Conservation (phyloP, 2,797 vertebrate genomes). For the Danio tinwini region DNA sequence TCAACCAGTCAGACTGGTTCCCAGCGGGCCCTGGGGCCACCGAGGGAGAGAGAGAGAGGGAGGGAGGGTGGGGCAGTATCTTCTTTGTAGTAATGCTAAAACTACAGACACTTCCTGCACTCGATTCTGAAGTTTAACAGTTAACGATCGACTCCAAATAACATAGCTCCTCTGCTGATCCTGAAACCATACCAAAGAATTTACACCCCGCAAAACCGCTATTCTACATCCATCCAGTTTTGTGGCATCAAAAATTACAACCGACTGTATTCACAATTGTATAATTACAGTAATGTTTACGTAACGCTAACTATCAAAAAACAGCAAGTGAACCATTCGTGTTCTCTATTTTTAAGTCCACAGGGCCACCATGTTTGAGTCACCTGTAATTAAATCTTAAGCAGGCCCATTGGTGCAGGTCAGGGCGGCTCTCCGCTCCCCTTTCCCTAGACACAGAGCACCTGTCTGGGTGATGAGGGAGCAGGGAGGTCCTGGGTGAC, state of each 20-base stretch:
- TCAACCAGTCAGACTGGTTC: conserved; percentile 79
- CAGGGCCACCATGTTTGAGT: conserved; percentile 18
- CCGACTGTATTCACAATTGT: not conserved
- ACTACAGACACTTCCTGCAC: conserved; percentile 32
- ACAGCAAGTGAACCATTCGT: not conserved
- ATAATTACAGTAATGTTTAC: not conserved
- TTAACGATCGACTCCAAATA: not conserved
- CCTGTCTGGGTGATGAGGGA: conserved; percentile 46
- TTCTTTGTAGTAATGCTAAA: conserved; percentile 33
- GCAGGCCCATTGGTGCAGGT: conserved; percentile 20
- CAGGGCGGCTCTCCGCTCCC: conserved; percentile 33
- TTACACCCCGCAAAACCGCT: not conserved
- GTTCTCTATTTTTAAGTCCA: conserved; percentile 14
- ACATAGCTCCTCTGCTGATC: not conserved
- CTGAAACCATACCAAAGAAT: not conserved
- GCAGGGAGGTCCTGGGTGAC: conserved; percentile 44
- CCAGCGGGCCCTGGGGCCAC: conserved; percentile 67
- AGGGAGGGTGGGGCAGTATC: conserved; percentile 38
- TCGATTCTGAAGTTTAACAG: conserved; percentile 10
- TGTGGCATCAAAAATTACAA: not conserved
- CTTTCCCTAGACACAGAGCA: conserved; percentile 28
- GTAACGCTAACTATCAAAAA: not conserved
- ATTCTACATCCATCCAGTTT: not conserved
- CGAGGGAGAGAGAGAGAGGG: conserved; percentile 27
- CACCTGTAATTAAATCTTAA: conserved; percentile 47